These are phyloP conservation scores for Mixornis gularis DNA, from an alignment of 2,113 vertebrate genomes.

Conservation along the genomic window DNA sequence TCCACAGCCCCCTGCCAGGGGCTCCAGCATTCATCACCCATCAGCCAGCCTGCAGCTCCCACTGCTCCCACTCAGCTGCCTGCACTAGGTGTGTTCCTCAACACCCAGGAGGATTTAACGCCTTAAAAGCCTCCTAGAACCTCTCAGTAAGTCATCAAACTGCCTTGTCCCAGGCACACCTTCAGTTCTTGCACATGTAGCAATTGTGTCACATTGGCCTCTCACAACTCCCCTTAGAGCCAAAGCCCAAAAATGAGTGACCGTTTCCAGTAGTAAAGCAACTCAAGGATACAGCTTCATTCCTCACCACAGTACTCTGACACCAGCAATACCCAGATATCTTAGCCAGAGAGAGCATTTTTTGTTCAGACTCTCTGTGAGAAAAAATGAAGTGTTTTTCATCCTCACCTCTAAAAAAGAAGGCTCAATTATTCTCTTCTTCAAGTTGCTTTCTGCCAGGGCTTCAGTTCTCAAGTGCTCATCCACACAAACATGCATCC, in stretches of 20 bases:
- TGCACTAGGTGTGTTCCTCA: not conserved
- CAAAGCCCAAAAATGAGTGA: not conserved
- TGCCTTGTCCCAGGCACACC: not conserved
- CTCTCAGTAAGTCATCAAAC: not conserved
- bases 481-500: not conserved
- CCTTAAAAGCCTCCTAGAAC: not conserved
- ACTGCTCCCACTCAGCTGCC: not conserved
- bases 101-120: not conserved
- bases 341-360: not conserved
- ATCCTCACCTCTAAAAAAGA: not conserved
- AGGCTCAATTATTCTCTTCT: not conserved
- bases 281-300: not conserved
- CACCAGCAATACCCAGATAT: not conserved
- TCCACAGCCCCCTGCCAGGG: not conserved
- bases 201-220: rapidly evolving
- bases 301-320: not conserved
- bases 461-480: constrained; percentile 4
- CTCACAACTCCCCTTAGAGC: not conserved
- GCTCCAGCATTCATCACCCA: not conserved
- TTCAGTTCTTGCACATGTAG: not conserved
- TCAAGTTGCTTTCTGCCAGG: not conserved
- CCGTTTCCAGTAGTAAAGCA: not conserved
- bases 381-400: not conserved
- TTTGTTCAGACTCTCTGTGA: not conserved
- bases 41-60: not conserved